Conservation (phyloP, 2,797 vertebrate genomes). For the Melanotaenia maccullochi region DNA sequence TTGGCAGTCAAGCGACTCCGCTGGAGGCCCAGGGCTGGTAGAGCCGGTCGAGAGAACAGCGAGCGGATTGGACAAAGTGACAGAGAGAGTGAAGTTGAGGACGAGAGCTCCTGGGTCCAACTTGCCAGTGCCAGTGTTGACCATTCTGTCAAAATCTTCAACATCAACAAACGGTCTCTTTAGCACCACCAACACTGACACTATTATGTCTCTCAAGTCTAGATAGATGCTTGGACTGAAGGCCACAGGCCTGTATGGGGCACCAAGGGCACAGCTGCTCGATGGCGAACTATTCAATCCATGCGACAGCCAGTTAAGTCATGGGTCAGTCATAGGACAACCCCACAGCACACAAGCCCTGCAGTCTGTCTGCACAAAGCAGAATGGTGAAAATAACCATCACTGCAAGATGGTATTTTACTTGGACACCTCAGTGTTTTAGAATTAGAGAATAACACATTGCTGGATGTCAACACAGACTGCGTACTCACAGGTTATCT, state of each 20-base stretch:
- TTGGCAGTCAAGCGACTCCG: conserved; percentile 90
- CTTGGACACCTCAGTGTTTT: conserved; percentile 49
- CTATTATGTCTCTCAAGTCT: conserved; percentile 54
- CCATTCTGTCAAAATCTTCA: conserved; percentile 93
- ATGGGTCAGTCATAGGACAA: conserved; percentile 65
- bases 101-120: conserved; percentile 86
- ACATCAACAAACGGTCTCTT: conserved; percentile 85
- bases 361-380: conserved; percentile 53
- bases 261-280: conserved; percentile 68
- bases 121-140: conserved; percentile 93
- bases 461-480: conserved; percentile 15
- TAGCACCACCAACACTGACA: conserved; percentile 76
- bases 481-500: conserved; percentile 7
- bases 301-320: conserved; percentile 65
- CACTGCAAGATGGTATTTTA: conserved; percentile 27
- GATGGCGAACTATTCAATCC: conserved; percentile 56
- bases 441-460: conserved; percentile 35
- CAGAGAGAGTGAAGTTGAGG: conserved; percentile 54
- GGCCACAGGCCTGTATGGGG: conserved; percentile 54
- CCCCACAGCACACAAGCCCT: conserved; percentile 41
- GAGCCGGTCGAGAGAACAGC: conserved; percentile 59
- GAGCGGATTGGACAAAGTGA: conserved; percentile 56
- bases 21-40: conserved; percentile 88
- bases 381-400: conserved; percentile 40
- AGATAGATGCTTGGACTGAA: conserved; percentile 56